phyloP scores from a whole-genome alignment of 2,888 invertebrate species.

The Eristalis tenax region DNA sequence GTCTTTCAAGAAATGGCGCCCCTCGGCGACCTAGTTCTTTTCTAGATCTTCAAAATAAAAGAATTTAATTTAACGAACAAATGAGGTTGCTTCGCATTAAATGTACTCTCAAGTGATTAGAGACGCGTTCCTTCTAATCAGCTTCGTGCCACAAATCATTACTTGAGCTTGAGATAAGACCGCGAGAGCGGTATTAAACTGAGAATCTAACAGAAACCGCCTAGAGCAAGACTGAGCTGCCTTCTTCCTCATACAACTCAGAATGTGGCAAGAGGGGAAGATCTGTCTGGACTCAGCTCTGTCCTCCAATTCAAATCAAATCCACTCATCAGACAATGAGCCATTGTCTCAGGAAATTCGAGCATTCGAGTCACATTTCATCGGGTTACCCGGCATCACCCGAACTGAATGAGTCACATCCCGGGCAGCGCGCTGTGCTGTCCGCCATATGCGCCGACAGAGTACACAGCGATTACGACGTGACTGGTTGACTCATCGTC shows the following conservation, averaged over 20 bases:
- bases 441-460: background rate
- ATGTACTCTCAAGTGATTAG: background rate
- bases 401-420: constrained; percentile 40
- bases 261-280: background rate
- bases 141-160: background rate
- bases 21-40: no score
- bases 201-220: background rate
- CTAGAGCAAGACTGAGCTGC: no score
- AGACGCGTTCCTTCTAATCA: background rate
- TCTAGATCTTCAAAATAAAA: no score
- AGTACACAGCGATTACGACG: background rate
- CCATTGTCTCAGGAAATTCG: background rate
- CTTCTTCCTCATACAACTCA: background rate
- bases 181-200: background rate
- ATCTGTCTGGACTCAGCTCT: background rate
- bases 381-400: constrained; percentile 37
- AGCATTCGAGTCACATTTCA: constrained; percentile 26
- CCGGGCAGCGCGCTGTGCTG: background rate
- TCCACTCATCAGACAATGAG: background rate
- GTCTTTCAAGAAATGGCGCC: no score
- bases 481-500: constrained; percentile 28
- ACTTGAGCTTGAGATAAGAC: background rate
- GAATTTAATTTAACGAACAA: no score
- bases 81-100: no score
- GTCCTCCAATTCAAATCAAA: background rate